Base-by-base conservation (phyloP, 2,113 vertebrate species). In the Phalacrocorax carbo region DNA sequence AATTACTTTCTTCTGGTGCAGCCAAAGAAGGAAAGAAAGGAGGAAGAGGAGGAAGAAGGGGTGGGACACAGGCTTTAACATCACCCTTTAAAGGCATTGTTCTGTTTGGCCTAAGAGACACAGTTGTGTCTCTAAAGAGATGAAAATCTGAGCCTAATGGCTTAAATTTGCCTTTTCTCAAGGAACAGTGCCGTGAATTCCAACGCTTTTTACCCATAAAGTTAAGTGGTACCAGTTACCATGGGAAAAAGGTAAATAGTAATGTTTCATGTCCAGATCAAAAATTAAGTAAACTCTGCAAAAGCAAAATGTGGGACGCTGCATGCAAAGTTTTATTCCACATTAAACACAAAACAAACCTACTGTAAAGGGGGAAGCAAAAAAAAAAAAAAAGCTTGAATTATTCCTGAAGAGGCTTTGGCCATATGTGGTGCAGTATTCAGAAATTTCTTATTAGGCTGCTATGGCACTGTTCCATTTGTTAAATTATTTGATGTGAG, bases 401-500 rank as follows among this genome's bases (percentile, higher is more conserved):
- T 48, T 61, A 83, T 84, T 68, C 79, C 96, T 96, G 82, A 95
- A 92, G 94, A 68, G 10, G 68, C 88, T 94, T 92, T 93, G 94
- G 72, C 94, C 95, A 93, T 92, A 80, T 94, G 95, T 60, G 64
- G 78, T 75, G 71, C 92, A 94, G 48, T 91, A 80, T 87, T 96
- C 95, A 93, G 92, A 96, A 97, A 96, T 96, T 94, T 88, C 91
- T 94, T 97, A 94, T 77, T 92, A 96, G 94, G 78, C 61, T 97
- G 82, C 91, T 90, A 61, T 92, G 88, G 94, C 96, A 95, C 80
- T 92, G 40, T 94, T 98, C 95, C 94, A 86, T 97, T 98, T 97
- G 94, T 92, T 96, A 96, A 97, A 97, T 97, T 97, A 96, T 95
- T 98, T 97, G 95, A 93, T 86, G 88, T 90, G 97, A 93, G 93